Percentiles rank a stretch among this genome's conserved stretches.
These are phyloP conservation scores for Toxotes lorentzi DNA, from an alignment of 2,797 vertebrate species.

Conservation along the genomic window DNA sequence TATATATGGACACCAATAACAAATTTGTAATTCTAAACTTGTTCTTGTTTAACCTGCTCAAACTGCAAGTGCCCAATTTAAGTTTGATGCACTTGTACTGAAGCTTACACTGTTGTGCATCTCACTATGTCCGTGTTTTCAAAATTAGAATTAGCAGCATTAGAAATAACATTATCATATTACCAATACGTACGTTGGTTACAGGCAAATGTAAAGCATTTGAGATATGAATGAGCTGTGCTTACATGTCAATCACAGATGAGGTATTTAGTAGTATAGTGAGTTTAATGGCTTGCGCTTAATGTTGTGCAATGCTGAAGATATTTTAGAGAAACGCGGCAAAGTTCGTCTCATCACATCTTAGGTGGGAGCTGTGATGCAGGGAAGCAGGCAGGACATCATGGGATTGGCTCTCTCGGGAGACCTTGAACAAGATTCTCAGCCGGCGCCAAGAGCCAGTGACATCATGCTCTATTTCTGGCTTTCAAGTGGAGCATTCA, in stretches of 20 bases:
- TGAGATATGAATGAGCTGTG: neutral
- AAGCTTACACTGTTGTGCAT: neutral
- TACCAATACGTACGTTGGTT: neutral
- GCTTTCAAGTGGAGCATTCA: conserved; percentile 76
- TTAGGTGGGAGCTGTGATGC: conserved; percentile 23
- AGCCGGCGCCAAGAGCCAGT: conserved; percentile 69
- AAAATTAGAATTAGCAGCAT: neutral
- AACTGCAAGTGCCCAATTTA: neutral
- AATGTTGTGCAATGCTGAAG: neutral
- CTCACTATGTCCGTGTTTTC: too few species aligned
- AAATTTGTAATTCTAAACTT: neutral
- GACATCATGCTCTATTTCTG: conserved; percentile 83
- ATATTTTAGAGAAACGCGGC: neutral
- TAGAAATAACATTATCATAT: neutral
- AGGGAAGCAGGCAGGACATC: conserved; percentile 35
- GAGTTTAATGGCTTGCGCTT: neutral
- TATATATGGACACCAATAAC: neutral
- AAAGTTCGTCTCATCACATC: neutral
- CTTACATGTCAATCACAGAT: neutral
- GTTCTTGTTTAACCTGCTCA: neutral
- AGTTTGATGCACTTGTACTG: neutral
- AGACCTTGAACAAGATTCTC: conserved; percentile 70
- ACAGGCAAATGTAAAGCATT: conserved; percentile 3
- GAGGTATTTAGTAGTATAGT: neutral
- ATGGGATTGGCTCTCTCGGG: conserved; percentile 46